Percentiles rank a stretch among this genome's conserved stretches.
These are phyloP conservation scores for Rhynchophorus ferrugineus DNA, from an alignment of 1,140 invertebrate species.

Conservation along the genomic window DNA sequence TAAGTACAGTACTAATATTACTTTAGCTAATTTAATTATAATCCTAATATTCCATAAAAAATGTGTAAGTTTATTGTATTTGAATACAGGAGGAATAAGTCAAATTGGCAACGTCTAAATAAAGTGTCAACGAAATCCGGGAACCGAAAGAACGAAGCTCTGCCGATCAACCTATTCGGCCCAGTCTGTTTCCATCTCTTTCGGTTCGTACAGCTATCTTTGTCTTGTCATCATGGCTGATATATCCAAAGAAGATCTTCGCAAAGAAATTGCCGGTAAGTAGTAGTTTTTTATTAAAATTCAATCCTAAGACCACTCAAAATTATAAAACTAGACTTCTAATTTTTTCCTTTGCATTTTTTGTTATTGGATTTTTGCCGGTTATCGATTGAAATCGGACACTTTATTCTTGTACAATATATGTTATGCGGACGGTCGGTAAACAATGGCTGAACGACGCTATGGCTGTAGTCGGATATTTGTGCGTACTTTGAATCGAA, in stretches of 20 bases:
- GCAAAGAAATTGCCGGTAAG: constrained; percentile 64
- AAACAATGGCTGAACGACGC: constrained; percentile 43
- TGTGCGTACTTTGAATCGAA: constrained; percentile 21
- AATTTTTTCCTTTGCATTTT: constrained; percentile 37
- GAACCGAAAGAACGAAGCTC: background rate
- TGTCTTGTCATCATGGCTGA: constrained; percentile 50
- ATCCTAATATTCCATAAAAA: no score
- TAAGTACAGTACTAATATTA: no score
- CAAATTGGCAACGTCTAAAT: constrained; percentile 1
- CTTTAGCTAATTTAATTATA: no score
- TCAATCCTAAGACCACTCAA: constrained; percentile 11
- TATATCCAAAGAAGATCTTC: constrained; percentile 58
- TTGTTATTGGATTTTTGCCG: constrained; percentile 30
- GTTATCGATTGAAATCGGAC: constrained; percentile 41
- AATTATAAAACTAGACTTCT: constrained; percentile 29
- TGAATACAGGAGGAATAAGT: constrained; percentile 1
- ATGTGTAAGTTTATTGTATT: no score
- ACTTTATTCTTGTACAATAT: constrained; percentile 45
- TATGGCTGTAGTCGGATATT: constrained; percentile 27
- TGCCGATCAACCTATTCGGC: constrained; percentile 16
- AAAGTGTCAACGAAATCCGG: no score
- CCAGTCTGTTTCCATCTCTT: constrained; percentile 27
- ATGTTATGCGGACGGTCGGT: constrained; percentile 28
- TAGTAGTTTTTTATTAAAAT: constrained; percentile 39
- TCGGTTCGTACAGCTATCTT: constrained; percentile 19